These are phyloP conservation scores for Drosophila acutilabella DNA, from an alignment of 2,888 invertebrate species.

Conservation along the genomic window DNA sequence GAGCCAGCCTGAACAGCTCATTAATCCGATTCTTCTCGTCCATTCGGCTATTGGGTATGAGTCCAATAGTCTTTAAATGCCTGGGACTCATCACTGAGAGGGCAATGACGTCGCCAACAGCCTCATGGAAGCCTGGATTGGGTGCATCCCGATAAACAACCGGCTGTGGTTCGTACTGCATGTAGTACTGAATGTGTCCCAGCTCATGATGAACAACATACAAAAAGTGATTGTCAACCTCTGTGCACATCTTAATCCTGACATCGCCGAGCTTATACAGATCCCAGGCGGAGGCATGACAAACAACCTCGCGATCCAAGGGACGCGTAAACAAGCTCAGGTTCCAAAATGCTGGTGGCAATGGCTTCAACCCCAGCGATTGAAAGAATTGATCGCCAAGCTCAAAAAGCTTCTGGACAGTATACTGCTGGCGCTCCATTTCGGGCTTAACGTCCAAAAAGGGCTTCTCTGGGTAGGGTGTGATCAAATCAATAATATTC, in stretches of 20 bases:
- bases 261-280: conserved; percentile 93
- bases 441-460: conserved; percentile 90
- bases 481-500: conserved; percentile 86
- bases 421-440: conserved; percentile 90
- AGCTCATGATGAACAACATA: conserved; percentile 89
- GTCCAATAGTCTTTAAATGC: conserved; percentile 89
- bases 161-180: conserved; percentile 88
- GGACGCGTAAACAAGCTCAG: conserved; percentile 93
- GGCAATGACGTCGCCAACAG: conserved; percentile 90
- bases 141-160: conserved; percentile 87
- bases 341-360: conserved; percentile 93
- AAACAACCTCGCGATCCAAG: conserved; percentile 89
- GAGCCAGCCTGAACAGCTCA: conserved; percentile 86
- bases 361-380: conserved; percentile 91
- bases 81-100: conserved; percentile 89
- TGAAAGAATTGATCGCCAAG: conserved; percentile 94
- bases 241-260: conserved; percentile 89
- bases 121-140: conserved; percentile 89
- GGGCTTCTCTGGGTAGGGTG: conserved; percentile 90
- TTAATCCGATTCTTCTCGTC: conserved; percentile 88
- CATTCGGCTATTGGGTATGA: conserved; percentile 87
- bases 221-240: conserved; percentile 86
- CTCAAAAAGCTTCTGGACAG: conserved; percentile 91
- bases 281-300: conserved; percentile 96
- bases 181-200: conserved; percentile 89